A percentile compares a stretch with the other conserved stretches of the same genome.
These are phyloP conservation scores for Noctua comes DNA, from an alignment of 2,888 invertebrate species.

Conservation along the genomic window DNA sequence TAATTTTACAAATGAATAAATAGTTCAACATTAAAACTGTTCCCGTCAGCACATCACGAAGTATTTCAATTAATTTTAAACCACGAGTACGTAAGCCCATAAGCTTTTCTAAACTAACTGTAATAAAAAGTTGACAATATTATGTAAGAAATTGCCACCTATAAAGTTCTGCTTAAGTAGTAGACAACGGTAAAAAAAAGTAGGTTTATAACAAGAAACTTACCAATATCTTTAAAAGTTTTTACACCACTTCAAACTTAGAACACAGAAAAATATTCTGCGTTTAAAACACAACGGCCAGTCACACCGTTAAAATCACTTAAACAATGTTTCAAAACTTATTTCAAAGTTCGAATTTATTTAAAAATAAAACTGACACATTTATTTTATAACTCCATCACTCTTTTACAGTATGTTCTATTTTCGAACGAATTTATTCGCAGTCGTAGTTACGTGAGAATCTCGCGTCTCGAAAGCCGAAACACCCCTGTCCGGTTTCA, in stretches of 20 bases:
- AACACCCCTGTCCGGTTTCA: slow-evolving; percentile 58
- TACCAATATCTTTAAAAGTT: slow-evolving; percentile 39
- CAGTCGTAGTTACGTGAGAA: slow-evolving; percentile 47
- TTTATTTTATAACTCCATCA: slow-evolving; percentile 9
- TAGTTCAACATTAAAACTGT: not conserved
- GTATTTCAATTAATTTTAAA: slow-evolving; percentile 1
- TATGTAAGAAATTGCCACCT: not conserved
- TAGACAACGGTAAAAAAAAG: not conserved
- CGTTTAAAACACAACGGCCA: slow-evolving; percentile 42
- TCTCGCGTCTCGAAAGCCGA: slow-evolving; percentile 33
- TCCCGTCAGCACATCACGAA: not conserved
- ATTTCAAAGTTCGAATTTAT: slow-evolving; percentile 17
- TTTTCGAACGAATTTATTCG: slow-evolving; percentile 15
- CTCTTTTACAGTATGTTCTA: slow-evolving; percentile 4
- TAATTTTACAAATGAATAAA: slow-evolving; percentile 2
- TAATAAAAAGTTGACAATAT: not conserved
- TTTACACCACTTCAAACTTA: slow-evolving; percentile 36
- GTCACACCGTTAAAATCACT: slow-evolving; percentile 57
- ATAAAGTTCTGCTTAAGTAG: not conserved
- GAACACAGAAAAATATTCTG: slow-evolving; percentile 38
- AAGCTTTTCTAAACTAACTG: not conserved
- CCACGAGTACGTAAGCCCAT: not conserved
- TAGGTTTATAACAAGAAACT: slow-evolving; percentile 30
- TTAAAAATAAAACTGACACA: slow-evolving; percentile 14
- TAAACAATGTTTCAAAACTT: slow-evolving; percentile 38